These are phyloP conservation scores for Brevimyrus niger DNA, from an alignment of 2,113 vertebrate species.

Conservation along the genomic window DNA sequence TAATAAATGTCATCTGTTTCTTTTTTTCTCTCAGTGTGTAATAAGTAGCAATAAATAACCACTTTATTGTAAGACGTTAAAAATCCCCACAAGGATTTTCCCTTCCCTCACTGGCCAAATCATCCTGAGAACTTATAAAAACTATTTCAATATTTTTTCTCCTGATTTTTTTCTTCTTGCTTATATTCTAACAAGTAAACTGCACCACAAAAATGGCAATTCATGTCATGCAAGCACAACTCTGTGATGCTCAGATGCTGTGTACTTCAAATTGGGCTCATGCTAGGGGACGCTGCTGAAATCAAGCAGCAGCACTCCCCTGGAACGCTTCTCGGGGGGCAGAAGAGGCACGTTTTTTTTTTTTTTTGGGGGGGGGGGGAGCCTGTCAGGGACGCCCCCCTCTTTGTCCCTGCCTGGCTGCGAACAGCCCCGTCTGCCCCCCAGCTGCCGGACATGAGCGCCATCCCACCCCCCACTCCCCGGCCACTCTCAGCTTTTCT, in stretches of 20 bases:
- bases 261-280: background rate
- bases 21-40: background rate
- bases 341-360: background rate
- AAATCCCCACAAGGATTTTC: background rate
- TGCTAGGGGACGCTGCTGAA: background rate
- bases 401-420: conserved; percentile 8
- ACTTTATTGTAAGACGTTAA: background rate
- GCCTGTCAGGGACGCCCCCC: background rate
- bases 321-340: background rate
- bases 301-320: background rate
- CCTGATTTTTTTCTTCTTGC: background rate
- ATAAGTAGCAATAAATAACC: conserved; percentile 6
- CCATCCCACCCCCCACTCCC: background rate
- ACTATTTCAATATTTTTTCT: background rate
- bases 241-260: background rate
- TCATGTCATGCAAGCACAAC: background rate
- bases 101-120: background rate
- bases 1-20: background rate
- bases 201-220: background rate
- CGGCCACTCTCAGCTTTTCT: background rate
- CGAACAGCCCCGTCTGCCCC: background rate
- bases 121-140: conserved; percentile 1
- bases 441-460: conserved; percentile 18
- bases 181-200: background rate
- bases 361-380: background rate